A percentile compares a stretch with the other conserved stretches of the same genome.
Evolutionary conservation across 2,888 invertebrate species (phyloP).

Genomic region (Dasypogon diadema): DNA sequence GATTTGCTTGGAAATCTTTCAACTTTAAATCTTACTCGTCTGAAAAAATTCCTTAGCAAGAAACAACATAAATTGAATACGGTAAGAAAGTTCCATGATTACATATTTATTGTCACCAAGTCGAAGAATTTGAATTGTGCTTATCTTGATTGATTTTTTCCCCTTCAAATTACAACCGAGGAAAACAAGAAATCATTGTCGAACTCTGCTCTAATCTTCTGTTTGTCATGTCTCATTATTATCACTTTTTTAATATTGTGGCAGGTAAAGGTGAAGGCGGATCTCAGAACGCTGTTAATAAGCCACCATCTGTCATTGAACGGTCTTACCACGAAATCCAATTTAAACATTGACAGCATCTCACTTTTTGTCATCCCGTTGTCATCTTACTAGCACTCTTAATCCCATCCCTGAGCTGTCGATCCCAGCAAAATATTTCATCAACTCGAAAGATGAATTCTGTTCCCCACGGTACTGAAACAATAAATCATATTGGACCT

Average conservation of each 20-base stretch:
- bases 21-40: too few relatives aligned
- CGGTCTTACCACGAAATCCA: slow-evolving; percentile 27
- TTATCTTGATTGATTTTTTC: too few relatives aligned
- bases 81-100: too few relatives aligned
- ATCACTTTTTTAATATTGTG: not conserved
- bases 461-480: slow-evolving; percentile 9
- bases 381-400: slow-evolving; percentile 40
- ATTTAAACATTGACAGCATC: slow-evolving; percentile 44
- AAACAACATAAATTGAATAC: too few relatives aligned
- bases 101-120: too few relatives aligned
- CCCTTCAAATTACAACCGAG: too few relatives aligned
- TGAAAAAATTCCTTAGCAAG: too few relatives aligned
- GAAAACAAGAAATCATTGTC: too few relatives aligned
- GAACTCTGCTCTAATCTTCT: slow-evolving; percentile 10
- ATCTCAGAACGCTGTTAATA: slow-evolving; percentile 14
- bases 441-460: slow-evolving; percentile 34
- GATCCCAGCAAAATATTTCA: slow-evolving; percentile 35
- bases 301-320: slow-evolving; percentile 41
- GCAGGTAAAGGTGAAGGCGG: slow-evolving; percentile 15
- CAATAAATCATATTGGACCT: slow-evolving; percentile 44
- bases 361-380: slow-evolving; percentile 37
- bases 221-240: slow-evolving; percentile 32
- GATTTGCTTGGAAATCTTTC: too few relatives aligned
- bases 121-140: too few relatives aligned
- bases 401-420: slow-evolving; percentile 28